Evolutionary conservation across 2,113 vertebrate genomes (phyloP), one percentile per base, ranked within the genome.

Genomic region (Cathartes aura): DNA sequence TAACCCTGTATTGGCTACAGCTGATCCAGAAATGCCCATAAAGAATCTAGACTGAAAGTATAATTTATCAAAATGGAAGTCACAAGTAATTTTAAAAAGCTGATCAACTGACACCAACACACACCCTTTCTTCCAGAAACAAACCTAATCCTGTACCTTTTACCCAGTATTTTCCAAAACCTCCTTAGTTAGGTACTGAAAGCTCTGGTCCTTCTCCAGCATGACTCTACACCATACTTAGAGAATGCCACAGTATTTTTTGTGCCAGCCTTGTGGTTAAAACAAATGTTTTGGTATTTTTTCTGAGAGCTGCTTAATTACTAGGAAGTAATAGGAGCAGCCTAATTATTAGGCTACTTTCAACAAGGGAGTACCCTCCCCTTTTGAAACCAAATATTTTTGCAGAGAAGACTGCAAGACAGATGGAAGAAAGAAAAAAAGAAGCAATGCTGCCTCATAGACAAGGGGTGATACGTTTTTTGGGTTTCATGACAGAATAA

Each of bases 381-480:
- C 11, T 60, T 82, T 64, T 43, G 34, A 94, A 91, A 71, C 7
- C 5, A 71, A 60, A 10, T 40, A 27, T 52, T 93, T 94, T 73
- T 55, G 4, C 55, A 70, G 27, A 91, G 26, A 53, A 84, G 26
- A 52, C 10, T 48, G 12, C 21, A 74, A 70, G 34, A 60, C 7
- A 24, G 18, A 68, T 26, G 2, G 17, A 75, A 92, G 7, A 52
- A 81, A 70, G 3, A 8, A 47, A 59, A 47, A 43, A 43, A 63
- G 12, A 27, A 55, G 2, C 38, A 71, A 72, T 29, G 2, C 2
- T 86, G 8, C 29, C 42, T 67, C 24, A 38, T 6, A 43, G 18
- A 48, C n/a, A 64, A 62, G 2, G 8, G 5, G 2, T 38, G 21
- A 52, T 52, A 30, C 0, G 0, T 72, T 66, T 76, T 34, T 63